Base-by-base conservation (phyloP, 2,888 invertebrate species). In the Noctua fimbriata region DNA sequence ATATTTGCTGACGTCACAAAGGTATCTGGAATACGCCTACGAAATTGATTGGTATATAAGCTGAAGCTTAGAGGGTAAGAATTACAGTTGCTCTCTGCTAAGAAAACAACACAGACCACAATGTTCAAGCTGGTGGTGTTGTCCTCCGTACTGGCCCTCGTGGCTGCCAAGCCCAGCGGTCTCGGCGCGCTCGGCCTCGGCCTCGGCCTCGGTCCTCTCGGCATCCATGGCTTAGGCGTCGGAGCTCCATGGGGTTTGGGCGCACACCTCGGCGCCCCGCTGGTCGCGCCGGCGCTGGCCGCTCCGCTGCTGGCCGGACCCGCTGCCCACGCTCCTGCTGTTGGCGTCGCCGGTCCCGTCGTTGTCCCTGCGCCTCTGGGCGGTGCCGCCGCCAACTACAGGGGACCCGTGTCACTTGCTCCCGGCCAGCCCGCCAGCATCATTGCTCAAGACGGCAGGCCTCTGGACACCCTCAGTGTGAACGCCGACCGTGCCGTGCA, bases 81-180 rank as follows among this genome's bases (percentile, higher is more conserved):
- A 88, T 87, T 92, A 91, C 96, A 97, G 96, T 96, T 93, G 92
- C 92, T 92, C 91, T 92, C 88, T 91, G 92, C 90, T 92, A 89
- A 91, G 91, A 93, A 93, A 94, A 91, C 96, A 96, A 95, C 95
- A 95, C 96, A 97, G 96, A 96, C 95, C 96, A 97, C 95, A 95
- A 97, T 97, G 97, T 96, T 95, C 91, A 97, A 96, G 95, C 93
- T 97, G 97, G 97, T 97, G 97, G 97, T 97, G 95, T 97, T 98
- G 97, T 97, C 97, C 92, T 97, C 97, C 92, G 95, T 97, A 86
- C 92, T 97, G 91, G 97, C 97, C 92, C 91, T 97, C 85, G 97
- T 95, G 89, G 96, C 96, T 75, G 97, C 97, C 88, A 94, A 92
- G 77, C 96, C 96, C 70, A 94, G 95, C 76, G 94, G 91, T 49